Conservation (phyloP, 2,797 vertebrate genomes). For the Myiotriccus ornatus region DNA sequence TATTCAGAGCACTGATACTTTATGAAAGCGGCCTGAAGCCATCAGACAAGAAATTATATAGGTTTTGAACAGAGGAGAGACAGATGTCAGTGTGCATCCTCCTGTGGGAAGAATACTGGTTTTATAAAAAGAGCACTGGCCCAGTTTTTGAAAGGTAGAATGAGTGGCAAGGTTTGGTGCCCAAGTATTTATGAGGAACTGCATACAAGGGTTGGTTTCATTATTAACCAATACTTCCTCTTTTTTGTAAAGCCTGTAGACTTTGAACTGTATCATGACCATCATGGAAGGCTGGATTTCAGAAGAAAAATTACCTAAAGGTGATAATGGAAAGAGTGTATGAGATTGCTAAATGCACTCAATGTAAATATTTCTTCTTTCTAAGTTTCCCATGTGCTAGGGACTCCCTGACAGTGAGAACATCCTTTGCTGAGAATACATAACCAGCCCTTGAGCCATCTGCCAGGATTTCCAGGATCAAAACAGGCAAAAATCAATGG, state of each 20-base stretch:
- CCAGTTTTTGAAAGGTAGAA: neutral
- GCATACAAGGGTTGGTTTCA: neutral
- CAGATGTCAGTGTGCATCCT: slow-evolving; percentile 39
- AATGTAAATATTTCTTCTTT: neutral
- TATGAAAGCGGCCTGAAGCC: slow-evolving; percentile 33
- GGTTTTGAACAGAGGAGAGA: slow-evolving; percentile 36
- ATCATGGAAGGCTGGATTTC: neutral
- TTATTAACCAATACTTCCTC: neutral
- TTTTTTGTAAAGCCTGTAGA: neutral
- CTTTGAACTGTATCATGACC: neutral
- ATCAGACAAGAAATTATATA: slow-evolving; percentile 35
- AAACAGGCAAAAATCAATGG: neutral
- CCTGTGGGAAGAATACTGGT: neutral
- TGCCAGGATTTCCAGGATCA: neutral
- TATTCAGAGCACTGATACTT: slow-evolving; percentile 45
- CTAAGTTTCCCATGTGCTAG: neutral
- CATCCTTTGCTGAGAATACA: neutral
- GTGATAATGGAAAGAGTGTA: neutral
- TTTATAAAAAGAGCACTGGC: neutral
- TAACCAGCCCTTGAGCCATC: neutral
- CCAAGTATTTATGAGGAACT: neutral
- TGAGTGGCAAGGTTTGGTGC: neutral
- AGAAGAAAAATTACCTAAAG: neutral
- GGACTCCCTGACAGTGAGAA: neutral
- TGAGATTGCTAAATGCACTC: neutral